These are phyloP conservation scores for Pseudotriccus pelzelni DNA, from an alignment of 2,797 vertebrate species.

Conservation along the genomic window DNA sequence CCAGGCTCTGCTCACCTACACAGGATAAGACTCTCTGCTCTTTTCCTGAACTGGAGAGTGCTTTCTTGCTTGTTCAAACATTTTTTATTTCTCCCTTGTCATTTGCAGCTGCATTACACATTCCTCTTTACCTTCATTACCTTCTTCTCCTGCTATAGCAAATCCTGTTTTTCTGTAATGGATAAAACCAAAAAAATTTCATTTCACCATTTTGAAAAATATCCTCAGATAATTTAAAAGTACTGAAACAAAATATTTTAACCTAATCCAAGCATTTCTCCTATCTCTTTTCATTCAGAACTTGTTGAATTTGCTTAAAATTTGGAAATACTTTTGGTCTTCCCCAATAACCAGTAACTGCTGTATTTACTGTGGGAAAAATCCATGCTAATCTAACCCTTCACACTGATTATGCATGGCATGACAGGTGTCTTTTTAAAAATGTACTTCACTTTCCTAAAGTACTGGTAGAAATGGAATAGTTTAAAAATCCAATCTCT, in stretches of 20 bases:
- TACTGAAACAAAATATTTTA: not conserved
- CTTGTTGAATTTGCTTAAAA: not conserved
- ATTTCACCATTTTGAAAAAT: not conserved
- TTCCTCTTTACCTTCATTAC: not conserved
- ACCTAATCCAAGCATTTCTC: not conserved
- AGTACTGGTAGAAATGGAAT: slow-evolving; percentile 1
- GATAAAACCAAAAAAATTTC: not conserved
- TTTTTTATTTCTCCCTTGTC: not conserved
- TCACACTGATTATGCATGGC: not conserved
- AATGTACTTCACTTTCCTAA: slow-evolving; percentile 28
- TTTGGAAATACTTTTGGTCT: not conserved
- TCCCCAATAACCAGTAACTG: not conserved
- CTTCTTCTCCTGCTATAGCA: not conserved
- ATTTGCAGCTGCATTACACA: not conserved
- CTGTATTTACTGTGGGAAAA: not conserved
- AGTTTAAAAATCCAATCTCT: slow-evolving; percentile 31
- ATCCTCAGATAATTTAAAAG: not conserved
- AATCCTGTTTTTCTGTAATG: not conserved
- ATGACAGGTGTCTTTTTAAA: slow-evolving; percentile 39
- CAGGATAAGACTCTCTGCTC: fast-evolving
- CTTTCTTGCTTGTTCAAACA: not conserved
- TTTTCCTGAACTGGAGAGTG: not conserved
- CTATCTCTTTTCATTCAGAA: not conserved
- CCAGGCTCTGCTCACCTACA: not conserved
- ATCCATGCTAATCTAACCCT: not conserved